Percentiles rank a stretch among this genome's conserved stretches.
Evolutionary conservation across 2,113 vertebrate species (phyloP).

Genomic region (Plestiodon gilberti): DNA sequence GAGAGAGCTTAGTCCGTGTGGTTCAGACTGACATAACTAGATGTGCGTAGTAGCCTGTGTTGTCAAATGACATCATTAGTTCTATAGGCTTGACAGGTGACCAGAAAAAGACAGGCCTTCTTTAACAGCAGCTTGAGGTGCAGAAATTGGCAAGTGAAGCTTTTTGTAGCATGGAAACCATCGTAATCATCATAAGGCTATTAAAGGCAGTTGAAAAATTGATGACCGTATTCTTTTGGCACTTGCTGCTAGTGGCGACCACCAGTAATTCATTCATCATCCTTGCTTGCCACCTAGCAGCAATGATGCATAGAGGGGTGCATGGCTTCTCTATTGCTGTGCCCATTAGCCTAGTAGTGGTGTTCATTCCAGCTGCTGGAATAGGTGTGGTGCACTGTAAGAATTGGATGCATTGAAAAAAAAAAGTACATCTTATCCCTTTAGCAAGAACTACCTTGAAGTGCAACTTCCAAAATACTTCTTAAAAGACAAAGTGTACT

Average conservation of each 20-base stretch:
- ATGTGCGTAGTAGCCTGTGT: background rate
- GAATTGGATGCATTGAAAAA: background rate
- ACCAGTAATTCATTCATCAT: background rate
- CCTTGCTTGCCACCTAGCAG: background rate
- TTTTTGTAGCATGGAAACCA: background rate
- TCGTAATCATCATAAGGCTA: background rate
- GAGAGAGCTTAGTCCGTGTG: too few relatives aligned
- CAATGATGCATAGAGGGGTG: background rate
- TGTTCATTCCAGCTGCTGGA: background rate
- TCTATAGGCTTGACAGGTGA: background rate
- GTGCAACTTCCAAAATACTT: too few relatives aligned
- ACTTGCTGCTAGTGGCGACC: too few relatives aligned
- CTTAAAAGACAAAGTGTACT: background rate
- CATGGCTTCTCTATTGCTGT: background rate
- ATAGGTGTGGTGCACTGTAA: background rate
- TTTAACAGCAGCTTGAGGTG: background rate
- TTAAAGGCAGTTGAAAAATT: background rate
- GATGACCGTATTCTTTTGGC: background rate
- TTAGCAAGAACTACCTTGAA: background rate
- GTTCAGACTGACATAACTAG: background rate
- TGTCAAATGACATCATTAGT: too few relatives aligned
- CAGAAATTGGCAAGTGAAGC: background rate
- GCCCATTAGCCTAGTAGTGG: background rate
- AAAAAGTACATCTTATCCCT: background rate
- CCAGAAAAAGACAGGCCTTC: too few relatives aligned